Evolutionary conservation across 2,797 vertebrate genomes (phyloP).

Genomic region (Cryptoblepharus egeriae): DNA sequence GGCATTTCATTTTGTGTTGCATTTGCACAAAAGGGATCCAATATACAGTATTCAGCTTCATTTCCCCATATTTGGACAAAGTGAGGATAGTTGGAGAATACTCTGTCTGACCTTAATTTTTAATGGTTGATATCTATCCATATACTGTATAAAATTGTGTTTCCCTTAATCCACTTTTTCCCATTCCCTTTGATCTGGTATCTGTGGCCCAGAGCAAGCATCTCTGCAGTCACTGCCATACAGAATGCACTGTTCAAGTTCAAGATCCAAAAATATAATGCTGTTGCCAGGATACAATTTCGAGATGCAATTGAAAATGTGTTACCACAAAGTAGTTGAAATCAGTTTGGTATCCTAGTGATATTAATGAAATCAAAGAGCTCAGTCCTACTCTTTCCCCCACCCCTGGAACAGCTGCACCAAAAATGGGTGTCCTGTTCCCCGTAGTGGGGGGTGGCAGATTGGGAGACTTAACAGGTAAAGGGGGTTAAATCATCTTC

Average conservation of each 20-base stretch:
- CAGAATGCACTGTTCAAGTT: constrained; percentile 74
- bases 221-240: constrained; percentile 72
- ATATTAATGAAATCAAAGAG: constrained; percentile 52
- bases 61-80: neutral
- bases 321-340: constrained; percentile 73
- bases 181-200: constrained; percentile 36
- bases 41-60: neutral
- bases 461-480: no score
- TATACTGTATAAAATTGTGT: neutral
- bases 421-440: no score
- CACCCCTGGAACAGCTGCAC: no score
- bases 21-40: neutral
- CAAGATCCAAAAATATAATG: constrained; percentile 78
- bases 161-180: neutral
- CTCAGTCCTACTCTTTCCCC: no score
- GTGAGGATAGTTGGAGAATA: neutral
- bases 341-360: constrained; percentile 74
- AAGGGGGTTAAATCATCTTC: no score
- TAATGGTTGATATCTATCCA: neutral
- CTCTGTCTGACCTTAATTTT: neutral
- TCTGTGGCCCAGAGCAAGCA: constrained; percentile 51
- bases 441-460: no score
- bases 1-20: neutral
- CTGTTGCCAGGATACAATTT: constrained; percentile 82
- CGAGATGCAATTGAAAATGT: constrained; percentile 79